A percentile compares a stretch with the other conserved stretches of the same genome.
Conservation (phyloP, 1,140 invertebrate genomes). For the Drosophila watanabei region DNA sequence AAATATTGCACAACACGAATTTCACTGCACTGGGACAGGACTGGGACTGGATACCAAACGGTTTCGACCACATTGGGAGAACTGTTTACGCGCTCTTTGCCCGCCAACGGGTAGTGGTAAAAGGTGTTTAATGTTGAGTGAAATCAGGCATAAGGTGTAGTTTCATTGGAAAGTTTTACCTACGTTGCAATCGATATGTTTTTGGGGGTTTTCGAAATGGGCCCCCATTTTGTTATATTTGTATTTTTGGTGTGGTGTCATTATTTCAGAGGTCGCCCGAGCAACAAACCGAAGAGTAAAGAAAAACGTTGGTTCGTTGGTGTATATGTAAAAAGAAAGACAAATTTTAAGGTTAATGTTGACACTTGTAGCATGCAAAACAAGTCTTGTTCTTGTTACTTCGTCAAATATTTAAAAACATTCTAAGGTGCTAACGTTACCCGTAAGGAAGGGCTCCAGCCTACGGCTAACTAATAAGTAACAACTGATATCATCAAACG, state of each 20-base stretch:
- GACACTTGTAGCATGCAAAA: constrained; percentile 15
- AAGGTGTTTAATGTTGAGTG: constrained; percentile 34
- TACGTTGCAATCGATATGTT: constrained; percentile 60
- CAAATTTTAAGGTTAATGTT: constrained; percentile 23
- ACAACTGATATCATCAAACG: constrained; percentile 1
- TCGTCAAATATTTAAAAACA: background rate
- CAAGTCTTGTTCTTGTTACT: background rate
- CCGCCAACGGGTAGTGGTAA: constrained; percentile 25
- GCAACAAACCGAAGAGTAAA: constrained; percentile 49
- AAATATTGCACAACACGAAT: constrained; percentile 43
- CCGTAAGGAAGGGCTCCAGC: background rate
- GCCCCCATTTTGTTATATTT: constrained; percentile 19
- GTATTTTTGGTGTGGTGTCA: constrained; percentile 44
- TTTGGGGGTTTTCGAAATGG: constrained; percentile 27
- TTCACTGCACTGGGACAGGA: background rate
- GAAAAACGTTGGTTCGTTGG: constrained; percentile 47
- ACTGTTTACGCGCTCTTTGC: constrained; percentile 72
- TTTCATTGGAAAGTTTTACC: constrained; percentile 66
- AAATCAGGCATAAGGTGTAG: constrained; percentile 38
- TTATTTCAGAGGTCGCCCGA: constrained; percentile 40
- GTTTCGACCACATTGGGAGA: background rate
- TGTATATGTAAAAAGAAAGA: constrained; percentile 56
- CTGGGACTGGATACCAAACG: background rate
- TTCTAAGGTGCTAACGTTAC: background rate
- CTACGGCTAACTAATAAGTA: background rate